A percentile compares a stretch with the other conserved stretches of the same genome.
These are phyloP conservation scores for Paguma larvata DNA, from an alignment of 2,797 vertebrate species.

Conservation along the genomic window DNA sequence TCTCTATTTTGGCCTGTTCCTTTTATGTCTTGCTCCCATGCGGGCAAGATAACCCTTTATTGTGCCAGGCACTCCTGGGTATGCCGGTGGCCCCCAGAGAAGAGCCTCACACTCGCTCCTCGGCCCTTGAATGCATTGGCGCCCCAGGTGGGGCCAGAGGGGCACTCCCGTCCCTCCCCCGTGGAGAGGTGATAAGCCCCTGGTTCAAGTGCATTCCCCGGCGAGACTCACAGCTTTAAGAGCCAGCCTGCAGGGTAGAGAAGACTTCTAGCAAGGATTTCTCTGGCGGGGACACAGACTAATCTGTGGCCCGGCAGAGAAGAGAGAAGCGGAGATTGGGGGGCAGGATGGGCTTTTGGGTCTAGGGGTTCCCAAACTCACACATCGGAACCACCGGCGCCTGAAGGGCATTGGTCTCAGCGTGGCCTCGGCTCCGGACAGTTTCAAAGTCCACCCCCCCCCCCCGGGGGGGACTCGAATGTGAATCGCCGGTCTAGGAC, in stretches of 20 bases:
- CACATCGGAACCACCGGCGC: background rate
- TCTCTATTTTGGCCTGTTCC: background rate
- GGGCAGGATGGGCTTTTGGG: background rate
- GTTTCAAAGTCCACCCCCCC: background rate
- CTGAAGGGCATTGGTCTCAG: background rate
- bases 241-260: background rate
- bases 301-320: background rate
- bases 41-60: background rate
- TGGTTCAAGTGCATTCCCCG: background rate
- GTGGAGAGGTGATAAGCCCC: background rate
- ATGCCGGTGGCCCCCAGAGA: background rate
- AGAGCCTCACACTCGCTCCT: background rate
- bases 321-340: background rate
- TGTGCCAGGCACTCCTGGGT: fast-evolving
- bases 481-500: background rate
- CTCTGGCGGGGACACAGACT: background rate
- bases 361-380: background rate
- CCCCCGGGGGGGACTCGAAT: background rate
- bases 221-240: background rate
- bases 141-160: background rate
- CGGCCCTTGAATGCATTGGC: background rate
- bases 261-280: background rate
- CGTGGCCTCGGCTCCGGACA: background rate
- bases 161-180: background rate
- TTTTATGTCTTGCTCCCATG: background rate